Evolutionary conservation across 2,888 invertebrate genomes (phyloP), one percentile per base, ranked within the genome.

Genomic region (Eupithecia pulchellata): DNA sequence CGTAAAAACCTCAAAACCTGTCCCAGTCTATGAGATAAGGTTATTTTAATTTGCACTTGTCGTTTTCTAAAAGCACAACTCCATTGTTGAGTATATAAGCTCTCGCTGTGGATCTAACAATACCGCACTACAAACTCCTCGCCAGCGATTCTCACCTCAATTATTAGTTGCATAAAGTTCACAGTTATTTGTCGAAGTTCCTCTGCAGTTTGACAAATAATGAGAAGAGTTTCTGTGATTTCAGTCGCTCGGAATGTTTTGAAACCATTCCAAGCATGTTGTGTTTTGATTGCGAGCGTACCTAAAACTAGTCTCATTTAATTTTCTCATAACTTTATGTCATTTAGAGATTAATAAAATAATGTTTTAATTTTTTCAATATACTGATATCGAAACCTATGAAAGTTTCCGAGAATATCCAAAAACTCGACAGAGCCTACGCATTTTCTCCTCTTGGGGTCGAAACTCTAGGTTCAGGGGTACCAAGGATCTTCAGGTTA

Each of bases 131-230:
- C 27, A 29, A 55, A 17, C 29, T 8, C 57, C 4, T 32, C 29
- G 60, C 25, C 42, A 47, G 39, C 60, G 4, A 47, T n/a, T 25
- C 60, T 64, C 57, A 32, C 68, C 58, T 25, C 57, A 55, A 58
- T 64, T 58, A 57, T 64, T 25, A 64, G 60, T 64, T 65, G 34
- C 27, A 34, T 60, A 60, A 60, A 60, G 69, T 42, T 47, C n/a
- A 32, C 32, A 67, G 20, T 66, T 62, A 42, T 64, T 65, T 69
- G 60, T 64, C 64, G 42, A 58, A 69, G 64, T 69, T 69, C 14
- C 36, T 25, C 36, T 17, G 6, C 32, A 47, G 27, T 47, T 68
- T 69, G 64, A 47, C 58, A 58, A 64, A 64, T 69, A 69, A 69
- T 58, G 42, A 69, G 55, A 25, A 20, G 13, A 64, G 64, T 47